Base-by-base conservation (phyloP, 2,888 invertebrate genomes). In the Brenthis hecate region DNA sequence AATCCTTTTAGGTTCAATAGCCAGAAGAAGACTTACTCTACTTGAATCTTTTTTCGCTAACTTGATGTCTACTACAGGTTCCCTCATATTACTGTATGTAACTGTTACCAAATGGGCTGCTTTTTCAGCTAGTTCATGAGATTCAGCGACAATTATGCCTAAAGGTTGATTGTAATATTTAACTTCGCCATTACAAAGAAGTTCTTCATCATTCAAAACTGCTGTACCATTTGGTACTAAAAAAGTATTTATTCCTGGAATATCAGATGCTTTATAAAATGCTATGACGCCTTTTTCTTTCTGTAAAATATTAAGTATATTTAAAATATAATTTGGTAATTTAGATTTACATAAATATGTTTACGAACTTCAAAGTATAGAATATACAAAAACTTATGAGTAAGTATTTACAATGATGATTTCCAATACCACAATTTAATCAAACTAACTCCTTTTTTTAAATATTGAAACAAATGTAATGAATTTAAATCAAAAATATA, bases 81-180 rank as follows among this genome's bases (percentile, higher is more conserved):
- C 81, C 55, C 79, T 83, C 0, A 89, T 78, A 56, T 92, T 83
- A 0, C 77, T 79, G 71, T 95, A 95, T 3, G 81, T 84, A 0
- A 95, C 85, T 78, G 91, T 86, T 0, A 95, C 94, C 71, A 93
- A 78, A 57, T 85, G 83, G 0, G 92, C 93, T 0, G 94, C 95
- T 70, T 73, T 81, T 61, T 92, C 85, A 0, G 95, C 95, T 14
- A 90, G 77, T 0, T 83, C 78, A 61, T 93, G 87, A 28, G 86
- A 88, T 57, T 87, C 88, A 28, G 95, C 96, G 0, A 95, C 94
- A 23, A 96, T 88, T 3, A 96, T 84, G 0, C 95, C 96, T 14
- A 96, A 77, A 0, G 95, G 93, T 81, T 96, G 96, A 14, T 94
- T 94, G 66, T 93, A 94, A 79, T 93, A 95, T 70, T 89, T 82